phyloP scores from a whole-genome alignment of 2,888 invertebrate genomes.

The Syrphus vitripennis region DNA sequence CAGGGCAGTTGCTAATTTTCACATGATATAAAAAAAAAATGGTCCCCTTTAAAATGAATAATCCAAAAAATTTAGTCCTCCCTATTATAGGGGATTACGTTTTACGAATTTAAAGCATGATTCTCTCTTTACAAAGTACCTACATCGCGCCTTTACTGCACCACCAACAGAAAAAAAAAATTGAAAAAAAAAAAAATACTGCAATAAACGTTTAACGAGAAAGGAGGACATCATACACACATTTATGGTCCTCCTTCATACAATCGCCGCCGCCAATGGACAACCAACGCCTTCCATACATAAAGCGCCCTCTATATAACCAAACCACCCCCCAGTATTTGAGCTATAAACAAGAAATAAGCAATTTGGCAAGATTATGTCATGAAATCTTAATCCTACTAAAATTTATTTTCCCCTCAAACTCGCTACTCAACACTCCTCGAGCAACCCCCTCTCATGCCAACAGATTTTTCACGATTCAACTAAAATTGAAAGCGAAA shows the following conservation, averaged over 20 bases:
- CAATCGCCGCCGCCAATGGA: constrained; percentile 46
- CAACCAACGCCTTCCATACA: constrained; percentile 9
- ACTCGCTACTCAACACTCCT: neutral
- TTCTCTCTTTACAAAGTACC: neutral
- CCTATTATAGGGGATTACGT: neutral
- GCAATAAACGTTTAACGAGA: constrained; percentile 66
- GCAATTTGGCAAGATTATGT: constrained; percentile 57
- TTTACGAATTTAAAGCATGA: neutral
- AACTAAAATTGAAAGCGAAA: constrained; percentile 36
- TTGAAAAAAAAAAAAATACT: constrained; percentile 1
- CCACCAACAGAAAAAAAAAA: constrained; percentile 16
- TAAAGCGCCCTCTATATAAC: neutral
- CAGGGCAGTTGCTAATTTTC: constrained; percentile 2
- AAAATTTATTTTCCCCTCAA: constrained; percentile 34
- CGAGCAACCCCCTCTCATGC: neutral
- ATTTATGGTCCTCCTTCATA: constrained; percentile 58
- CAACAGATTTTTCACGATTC: neutral
- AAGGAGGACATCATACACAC: constrained; percentile 51
- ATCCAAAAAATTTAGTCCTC: neutral
- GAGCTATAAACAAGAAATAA: constrained; percentile 25
- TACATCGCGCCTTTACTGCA: constrained; percentile 34
- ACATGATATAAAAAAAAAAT: neutral
- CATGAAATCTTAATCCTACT: constrained; percentile 64
- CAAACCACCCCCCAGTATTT: neutral
- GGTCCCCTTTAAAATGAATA: neutral